Evolutionary conservation across 2,797 vertebrate genomes (phyloP).

Genomic region (Benthosema pterotum): DNA sequence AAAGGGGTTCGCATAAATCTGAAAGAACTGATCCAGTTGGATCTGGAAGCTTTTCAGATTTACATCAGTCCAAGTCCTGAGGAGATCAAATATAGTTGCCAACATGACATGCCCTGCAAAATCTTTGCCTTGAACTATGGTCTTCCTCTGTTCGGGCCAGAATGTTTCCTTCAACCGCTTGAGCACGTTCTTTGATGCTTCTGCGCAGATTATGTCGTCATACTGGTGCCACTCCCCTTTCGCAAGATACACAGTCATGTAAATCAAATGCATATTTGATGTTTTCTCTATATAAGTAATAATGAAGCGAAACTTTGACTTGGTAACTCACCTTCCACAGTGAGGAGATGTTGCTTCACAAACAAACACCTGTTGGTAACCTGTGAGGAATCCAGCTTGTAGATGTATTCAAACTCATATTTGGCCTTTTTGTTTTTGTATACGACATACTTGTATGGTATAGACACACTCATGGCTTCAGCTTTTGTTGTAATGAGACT

Average conservation of each 20-base stretch:
- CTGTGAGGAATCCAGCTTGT: constrained; percentile 47
- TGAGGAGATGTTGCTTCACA: constrained; percentile 48
- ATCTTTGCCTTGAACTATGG: constrained; percentile 75
- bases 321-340: constrained; percentile 70
- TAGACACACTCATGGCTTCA: not conserved
- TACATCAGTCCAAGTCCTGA: constrained; percentile 73
- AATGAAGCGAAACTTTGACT: not conserved
- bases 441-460: constrained; percentile 91
- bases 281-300: not conserved
- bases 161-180: rapidly evolving
- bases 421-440: rapidly evolving
- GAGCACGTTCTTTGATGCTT: rapidly evolving
- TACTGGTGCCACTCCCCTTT: constrained; percentile 94
- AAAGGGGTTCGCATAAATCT: constrained; percentile 52
- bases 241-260: not conserved
- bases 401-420: constrained; percentile 83
- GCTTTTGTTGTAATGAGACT: constrained; percentile 44
- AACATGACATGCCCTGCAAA: constrained; percentile 85
- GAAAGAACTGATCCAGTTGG: constrained; percentile 84
- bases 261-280: not conserved
- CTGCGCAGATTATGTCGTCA: constrained; percentile 88
- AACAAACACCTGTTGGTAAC: constrained; percentile 83
- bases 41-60: constrained; percentile 80
- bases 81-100: constrained; percentile 82
- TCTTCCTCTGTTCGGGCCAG: not conserved